phyloP scores from a whole-genome alignment of 2,888 invertebrate species.

The Nebria brevicollis region DNA sequence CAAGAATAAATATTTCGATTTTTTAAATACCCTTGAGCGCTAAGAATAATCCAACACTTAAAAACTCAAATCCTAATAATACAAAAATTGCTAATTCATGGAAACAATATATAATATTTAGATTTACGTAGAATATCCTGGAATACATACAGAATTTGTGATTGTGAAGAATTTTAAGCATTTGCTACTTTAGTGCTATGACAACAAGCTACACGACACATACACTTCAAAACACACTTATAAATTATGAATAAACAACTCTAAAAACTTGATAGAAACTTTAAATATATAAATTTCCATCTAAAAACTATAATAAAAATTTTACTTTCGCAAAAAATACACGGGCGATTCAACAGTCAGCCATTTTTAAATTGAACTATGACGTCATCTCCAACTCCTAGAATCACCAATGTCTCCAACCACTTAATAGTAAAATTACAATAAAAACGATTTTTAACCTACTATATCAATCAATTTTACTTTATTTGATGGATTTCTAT shows the following conservation, averaged over 20 bases:
- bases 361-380: constrained; percentile 28
- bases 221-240: background rate
- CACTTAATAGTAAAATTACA: background rate
- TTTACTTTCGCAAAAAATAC: constrained; percentile 29
- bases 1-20: background rate
- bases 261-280: constrained; percentile 2
- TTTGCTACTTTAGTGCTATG: background rate
- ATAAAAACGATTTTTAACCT: background rate
- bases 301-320: constrained; percentile 29
- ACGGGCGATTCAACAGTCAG: constrained; percentile 19
- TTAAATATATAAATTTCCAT: constrained; percentile 30
- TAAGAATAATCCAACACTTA: background rate
- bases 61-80: background rate
- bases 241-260: background rate
- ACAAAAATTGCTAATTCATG: too few species aligned
- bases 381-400: constrained; percentile 19
- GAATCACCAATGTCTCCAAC: background rate
- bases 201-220: constrained; percentile 8
- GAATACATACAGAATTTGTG: constrained; percentile 4
- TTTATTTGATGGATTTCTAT: too few species aligned
- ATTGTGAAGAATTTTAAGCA: constrained; percentile 6
- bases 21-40: background rate
- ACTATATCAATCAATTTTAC: background rate
- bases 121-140: background rate
- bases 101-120: background rate